Conservation (phyloP, 2,113 vertebrate species). For the Antechinus stuartii region DNA sequence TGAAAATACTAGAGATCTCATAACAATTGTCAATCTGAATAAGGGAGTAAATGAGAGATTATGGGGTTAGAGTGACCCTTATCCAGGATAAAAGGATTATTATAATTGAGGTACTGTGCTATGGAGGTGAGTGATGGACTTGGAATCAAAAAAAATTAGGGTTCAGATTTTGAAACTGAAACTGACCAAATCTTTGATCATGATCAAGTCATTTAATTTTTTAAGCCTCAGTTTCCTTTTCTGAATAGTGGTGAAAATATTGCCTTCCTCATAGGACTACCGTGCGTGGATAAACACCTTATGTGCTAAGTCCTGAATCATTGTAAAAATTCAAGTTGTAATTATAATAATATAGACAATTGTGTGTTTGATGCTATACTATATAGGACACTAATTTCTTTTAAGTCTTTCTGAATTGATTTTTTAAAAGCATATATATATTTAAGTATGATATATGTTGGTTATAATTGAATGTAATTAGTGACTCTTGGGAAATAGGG, state of each 20-base stretch:
- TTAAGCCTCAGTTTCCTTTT: background rate
- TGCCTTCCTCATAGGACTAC: background rate
- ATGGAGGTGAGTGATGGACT: background rate
- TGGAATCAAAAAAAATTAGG: background rate
- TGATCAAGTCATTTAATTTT: background rate
- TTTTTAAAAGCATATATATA: background rate
- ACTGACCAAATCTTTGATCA: background rate
- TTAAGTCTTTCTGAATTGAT: background rate
- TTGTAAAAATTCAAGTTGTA: background rate
- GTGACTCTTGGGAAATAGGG: background rate
- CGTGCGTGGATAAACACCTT: background rate
- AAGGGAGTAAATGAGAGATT: constrained; percentile 15
- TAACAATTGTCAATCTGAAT: constrained; percentile 36
- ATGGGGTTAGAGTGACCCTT: constrained; percentile 37
- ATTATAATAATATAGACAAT: background rate
- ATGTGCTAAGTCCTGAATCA: background rate
- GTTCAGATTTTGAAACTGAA: background rate
- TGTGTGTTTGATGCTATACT: background rate
- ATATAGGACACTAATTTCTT: background rate
- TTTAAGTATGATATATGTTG: background rate
- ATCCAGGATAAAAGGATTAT: constrained; percentile 44
- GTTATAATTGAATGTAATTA: background rate
- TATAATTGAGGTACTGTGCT: background rate
- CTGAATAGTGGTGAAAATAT: background rate
- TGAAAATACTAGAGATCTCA: constrained; percentile 27